Base-by-base conservation (phyloP, 2,797 vertebrate species). In the Gobionotothen gibberifrons region DNA sequence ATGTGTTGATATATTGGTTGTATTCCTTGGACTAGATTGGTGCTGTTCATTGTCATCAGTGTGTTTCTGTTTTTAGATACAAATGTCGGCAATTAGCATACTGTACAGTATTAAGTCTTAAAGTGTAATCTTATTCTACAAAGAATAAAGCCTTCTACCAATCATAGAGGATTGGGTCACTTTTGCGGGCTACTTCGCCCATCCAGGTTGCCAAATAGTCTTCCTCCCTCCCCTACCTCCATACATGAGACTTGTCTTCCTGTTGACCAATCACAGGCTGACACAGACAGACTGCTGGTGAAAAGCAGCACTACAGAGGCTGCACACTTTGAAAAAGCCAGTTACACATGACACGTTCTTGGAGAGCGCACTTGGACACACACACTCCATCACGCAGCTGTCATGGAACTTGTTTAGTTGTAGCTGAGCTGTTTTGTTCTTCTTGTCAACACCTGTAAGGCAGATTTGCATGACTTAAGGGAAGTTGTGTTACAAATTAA, bases 241-340 rank as follows among this genome's bases (percentile, higher is more conserved):
- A 11, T 19, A 43, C 51, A 48, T 3, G 21, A 73, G 63, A 46
- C 54, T 22, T 59, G 57, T 39, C 9, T 2, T 17, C 44, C 12
- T 19, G 17, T 48, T 29, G 44, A 53, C 93, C 91, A 92, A 93
- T 93, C 89, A 80, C 63, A 84, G 69, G 53, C 65, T 46, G 65
- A 78, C 68, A 76, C 46, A 74, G 43, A 36, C 49, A 42, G 65
- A 26, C 62, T 48, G 62, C n/a, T 26, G 69, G 19, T 74, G 16
- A 71, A 75, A 75, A 74, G 72, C 39, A 77, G 54, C 48, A 70
- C 19, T 65, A 48, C 8, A 26, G 19, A 83, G 66, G 59, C 85
- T 71, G 70, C 53, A 46, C 62, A 69, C 46, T 67, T 79, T 54
- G 76, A 65, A 68, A 36, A 79, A 81, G 62, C 32, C 72, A 69